Percentiles rank a stretch among this genome's conserved stretches.
These are phyloP conservation scores for Xiphias gladius DNA, from an alignment of 2,113 vertebrate species.

Conservation along the genomic window DNA sequence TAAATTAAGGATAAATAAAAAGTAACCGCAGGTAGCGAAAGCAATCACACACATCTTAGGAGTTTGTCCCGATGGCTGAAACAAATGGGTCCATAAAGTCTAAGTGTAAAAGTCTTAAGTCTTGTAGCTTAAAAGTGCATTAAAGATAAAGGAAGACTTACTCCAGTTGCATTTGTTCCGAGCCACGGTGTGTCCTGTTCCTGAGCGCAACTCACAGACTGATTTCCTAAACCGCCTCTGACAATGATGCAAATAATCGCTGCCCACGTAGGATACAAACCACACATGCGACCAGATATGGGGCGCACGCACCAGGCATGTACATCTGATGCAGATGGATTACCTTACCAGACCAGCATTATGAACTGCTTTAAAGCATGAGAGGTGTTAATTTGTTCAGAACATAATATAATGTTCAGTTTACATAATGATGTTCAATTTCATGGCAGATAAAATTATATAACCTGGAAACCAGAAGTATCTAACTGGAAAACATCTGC, in stretches of 20 bases:
- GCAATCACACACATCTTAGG: not conserved
- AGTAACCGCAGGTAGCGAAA: not conserved
- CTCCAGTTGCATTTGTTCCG: not conserved
- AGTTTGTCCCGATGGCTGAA: not conserved
- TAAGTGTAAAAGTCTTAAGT: not conserved
- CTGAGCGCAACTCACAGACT: not conserved
- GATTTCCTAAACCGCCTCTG: not conserved
- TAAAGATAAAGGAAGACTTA: not conserved
- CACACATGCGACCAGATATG: slow-evolving; percentile 32
- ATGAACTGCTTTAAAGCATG: slow-evolving; percentile 20
- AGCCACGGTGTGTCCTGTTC: not conserved
- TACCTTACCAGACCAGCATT: slow-evolving; percentile 34
- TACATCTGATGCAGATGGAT: slow-evolving; percentile 32
- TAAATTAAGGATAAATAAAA: not conserved
- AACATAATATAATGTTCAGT: not conserved
- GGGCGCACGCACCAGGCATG: not conserved
- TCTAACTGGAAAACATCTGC: slow-evolving; percentile 42
- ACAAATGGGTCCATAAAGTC: slow-evolving; percentile 1
- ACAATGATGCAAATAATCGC: not conserved
- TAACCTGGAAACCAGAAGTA: slow-evolving; percentile 22
- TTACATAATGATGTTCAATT: slow-evolving; percentile 23
- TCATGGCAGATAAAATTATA: slow-evolving; percentile 9
- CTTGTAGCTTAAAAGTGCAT: not conserved
- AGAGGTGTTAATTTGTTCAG: slow-evolving; percentile 15
- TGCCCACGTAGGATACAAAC: slow-evolving; percentile 3